Evolutionary conservation across 2,888 invertebrate genomes (phyloP), one percentile per base, ranked within the genome.

Genomic region (Leptopilina drosophilae): DNA sequence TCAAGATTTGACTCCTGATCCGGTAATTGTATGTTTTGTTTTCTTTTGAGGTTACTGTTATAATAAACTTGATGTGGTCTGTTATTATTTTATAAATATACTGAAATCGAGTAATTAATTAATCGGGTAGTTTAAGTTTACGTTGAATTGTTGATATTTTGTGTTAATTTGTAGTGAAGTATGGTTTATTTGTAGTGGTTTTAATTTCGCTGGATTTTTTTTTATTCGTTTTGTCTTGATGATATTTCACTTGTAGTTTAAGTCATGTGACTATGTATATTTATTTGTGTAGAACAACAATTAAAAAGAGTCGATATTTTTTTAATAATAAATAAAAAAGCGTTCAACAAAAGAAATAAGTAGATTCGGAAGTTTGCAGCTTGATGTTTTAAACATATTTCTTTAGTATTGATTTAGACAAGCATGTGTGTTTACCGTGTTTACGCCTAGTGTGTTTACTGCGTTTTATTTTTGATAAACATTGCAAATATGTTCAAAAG

Each of bases 1-100:
- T 64, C 94, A 94, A 81, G 92, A 93, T 66, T 88, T 93, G 78
- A 94, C 94, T 78, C 94, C 94, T 81, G 94, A 94, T 78, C 94
- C 94, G 81, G 94, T 94, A 89, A 91, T 92, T 87, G 94, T 94
- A 93, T 93, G 93, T 78, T 81, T 42, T 42, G 7, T 42, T 20
- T 49, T 42, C 76, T 53, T 64, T 49, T 49, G 49, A 42, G 75
- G 76, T 67, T 78, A 26, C 69, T 78, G 33, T 33, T 4, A 42
- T 14, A 14, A 42, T 40, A 5, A 14, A 66, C 26, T 73, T 73
- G 53, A n/a, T 69, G 69, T 69, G 14, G 26, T 53, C 14, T 73
- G 33, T 9, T 42, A 8, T 40, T 33, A 53, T 56, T 69, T 7
- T 5, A 33, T 14, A 26, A 20, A 14, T 3, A 53, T 46, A 33